These are phyloP conservation scores for Myotis brandtii DNA, from an alignment of 2,113 vertebrate species.

Conservation along the genomic window DNA sequence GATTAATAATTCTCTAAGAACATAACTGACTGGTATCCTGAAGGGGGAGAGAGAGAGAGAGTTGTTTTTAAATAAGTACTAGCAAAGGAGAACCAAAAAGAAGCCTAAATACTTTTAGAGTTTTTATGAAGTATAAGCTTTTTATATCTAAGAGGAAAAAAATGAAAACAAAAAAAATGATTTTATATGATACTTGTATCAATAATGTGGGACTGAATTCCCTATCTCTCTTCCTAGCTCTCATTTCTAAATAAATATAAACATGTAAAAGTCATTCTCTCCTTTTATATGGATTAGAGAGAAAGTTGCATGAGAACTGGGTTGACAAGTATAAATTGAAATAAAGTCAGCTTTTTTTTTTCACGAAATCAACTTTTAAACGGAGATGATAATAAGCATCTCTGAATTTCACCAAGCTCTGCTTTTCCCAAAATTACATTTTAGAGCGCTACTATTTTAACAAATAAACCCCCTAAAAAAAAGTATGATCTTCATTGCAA, in stretches of 20 bases:
- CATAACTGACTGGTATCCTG: background rate
- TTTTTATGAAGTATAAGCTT: background rate
- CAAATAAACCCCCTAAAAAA: background rate
- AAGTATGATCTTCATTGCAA: background rate
- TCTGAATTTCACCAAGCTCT: background rate
- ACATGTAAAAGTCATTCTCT: background rate
- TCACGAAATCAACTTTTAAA: background rate
- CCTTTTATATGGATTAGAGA: background rate
- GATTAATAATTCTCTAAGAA: background rate
- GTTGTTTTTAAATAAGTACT: background rate
- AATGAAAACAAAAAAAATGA: background rate
- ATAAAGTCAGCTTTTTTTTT: background rate
- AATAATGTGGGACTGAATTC: background rate
- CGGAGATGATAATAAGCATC: background rate
- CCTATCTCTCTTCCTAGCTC: background rate
- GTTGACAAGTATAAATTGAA: background rate
- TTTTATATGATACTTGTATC: background rate
- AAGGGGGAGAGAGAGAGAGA: background rate
- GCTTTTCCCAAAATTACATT: background rate
- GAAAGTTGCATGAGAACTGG: background rate
- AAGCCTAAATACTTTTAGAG: background rate
- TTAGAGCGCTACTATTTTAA: conserved; percentile 42
- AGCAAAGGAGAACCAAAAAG: background rate
- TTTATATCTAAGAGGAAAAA: background rate
- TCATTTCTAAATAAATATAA: background rate